These are phyloP conservation scores for Netelia inedita DNA, from an alignment of 2,888 invertebrate species.

Conservation along the genomic window DNA sequence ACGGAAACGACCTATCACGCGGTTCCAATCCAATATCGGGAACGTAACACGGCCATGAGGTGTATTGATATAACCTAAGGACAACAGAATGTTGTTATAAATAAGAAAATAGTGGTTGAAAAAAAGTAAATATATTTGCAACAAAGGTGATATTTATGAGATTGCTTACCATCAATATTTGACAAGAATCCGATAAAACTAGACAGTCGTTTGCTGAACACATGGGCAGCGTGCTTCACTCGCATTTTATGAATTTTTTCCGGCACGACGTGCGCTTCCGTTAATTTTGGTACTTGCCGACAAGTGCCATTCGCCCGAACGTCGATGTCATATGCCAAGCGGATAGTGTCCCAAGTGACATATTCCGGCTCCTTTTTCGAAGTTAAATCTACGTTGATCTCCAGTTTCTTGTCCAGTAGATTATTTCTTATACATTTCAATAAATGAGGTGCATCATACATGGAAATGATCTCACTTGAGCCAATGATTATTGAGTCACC, in stretches of 20 bases:
- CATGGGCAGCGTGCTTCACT: conserved; percentile 46
- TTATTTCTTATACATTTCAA: conserved; percentile 63
- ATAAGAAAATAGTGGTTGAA: too few relatives aligned
- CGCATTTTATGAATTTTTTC: conserved; percentile 48
- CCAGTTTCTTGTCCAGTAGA: conserved; percentile 57
- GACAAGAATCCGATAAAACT: conserved; percentile 48
- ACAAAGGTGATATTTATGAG: too few relatives aligned
- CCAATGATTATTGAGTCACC: conserved; percentile 22
- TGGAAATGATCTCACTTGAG: conserved; percentile 51
- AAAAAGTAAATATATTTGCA: too few relatives aligned
- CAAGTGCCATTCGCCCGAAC: conserved; percentile 1
- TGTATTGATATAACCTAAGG: too few relatives aligned
- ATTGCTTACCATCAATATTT: conserved; percentile 20
- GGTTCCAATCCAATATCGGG: too few relatives aligned
- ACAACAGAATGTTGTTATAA: too few relatives aligned
- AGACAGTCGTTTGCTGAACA: conserved; percentile 45
- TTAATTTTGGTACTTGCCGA: conserved; percentile 13
- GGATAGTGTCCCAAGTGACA: conserved; percentile 39
- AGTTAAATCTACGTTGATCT: conserved; percentile 26
- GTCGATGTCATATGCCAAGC: conserved; percentile 42
- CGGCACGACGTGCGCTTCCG: conserved; percentile 18
- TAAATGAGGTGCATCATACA: conserved; percentile 66
- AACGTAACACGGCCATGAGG: too few relatives aligned
- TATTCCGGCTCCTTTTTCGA: conserved; percentile 29
- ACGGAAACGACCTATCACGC: too few relatives aligned